A percentile compares a stretch with the other conserved stretches of the same genome.
These are phyloP conservation scores for Melospiza georgiana DNA, from an alignment of 2,113 vertebrate genomes.

Conservation along the genomic window DNA sequence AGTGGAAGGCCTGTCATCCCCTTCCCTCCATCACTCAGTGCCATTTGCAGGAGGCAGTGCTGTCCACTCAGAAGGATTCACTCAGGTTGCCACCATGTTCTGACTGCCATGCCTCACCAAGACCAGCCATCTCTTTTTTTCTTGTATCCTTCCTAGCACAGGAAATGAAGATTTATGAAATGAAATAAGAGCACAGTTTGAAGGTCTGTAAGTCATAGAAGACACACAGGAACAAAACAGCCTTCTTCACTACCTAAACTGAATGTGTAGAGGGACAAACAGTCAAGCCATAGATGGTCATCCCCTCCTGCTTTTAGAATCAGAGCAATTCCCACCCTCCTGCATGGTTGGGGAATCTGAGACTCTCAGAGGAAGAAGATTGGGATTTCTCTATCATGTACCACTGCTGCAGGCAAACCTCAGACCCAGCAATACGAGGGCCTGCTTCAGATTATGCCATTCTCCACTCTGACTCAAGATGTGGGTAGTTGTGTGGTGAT, in stretches of 20 bases:
- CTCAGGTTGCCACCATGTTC: neutral
- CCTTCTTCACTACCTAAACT: neutral
- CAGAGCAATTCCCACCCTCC: neutral
- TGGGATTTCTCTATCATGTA: neutral
- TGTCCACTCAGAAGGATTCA: neutral
- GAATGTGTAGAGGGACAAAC: neutral
- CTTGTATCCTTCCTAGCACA: neutral
- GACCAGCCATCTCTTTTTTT: neutral
- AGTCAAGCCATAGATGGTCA: neutral
- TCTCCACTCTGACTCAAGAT: neutral
- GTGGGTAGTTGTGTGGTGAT: neutral
- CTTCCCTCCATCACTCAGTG: neutral
- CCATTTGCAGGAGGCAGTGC: neutral
- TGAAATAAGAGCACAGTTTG: neutral
- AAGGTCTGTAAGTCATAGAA: neutral
- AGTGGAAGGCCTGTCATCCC: neutral
- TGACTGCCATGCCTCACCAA: neutral
- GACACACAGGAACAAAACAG: neutral
- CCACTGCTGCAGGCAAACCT: neutral
- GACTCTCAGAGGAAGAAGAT: neutral
- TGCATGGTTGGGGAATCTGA: neutral
- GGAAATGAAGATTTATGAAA: neutral
- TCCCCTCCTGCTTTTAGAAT: neutral
- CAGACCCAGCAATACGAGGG: neutral
- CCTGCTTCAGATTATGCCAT: neutral